These are phyloP conservation scores for Coleophora deauratella DNA, from an alignment of 2,888 invertebrate genomes.

Conservation along the genomic window DNA sequence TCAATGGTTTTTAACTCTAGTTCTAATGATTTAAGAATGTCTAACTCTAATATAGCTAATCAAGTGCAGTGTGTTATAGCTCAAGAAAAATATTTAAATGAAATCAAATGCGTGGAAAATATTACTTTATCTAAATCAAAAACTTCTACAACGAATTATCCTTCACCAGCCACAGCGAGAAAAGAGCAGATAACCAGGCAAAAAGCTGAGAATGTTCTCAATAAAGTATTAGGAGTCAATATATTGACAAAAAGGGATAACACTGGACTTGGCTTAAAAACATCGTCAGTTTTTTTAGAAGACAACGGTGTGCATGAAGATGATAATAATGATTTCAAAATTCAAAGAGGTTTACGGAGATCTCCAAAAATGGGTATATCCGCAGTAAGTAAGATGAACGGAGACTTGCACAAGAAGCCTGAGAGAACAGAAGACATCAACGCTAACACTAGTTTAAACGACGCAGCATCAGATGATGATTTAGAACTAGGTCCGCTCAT, in stretches of 20 bases:
- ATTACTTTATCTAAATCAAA: conserved; percentile 60
- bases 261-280: conserved; percentile 54
- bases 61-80: conserved; percentile 70
- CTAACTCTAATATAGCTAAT: conserved; percentile 62
- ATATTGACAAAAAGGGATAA: conserved; percentile 61
- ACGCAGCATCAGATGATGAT: conserved; percentile 71
- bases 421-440: conserved; percentile 50
- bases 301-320: conserved; percentile 59
- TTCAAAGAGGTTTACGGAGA: conserved; percentile 55
- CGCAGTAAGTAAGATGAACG: conserved; percentile 65
- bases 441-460: conserved; percentile 39
- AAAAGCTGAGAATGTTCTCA: conserved; percentile 64
- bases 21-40: conserved; percentile 65
- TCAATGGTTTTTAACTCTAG: conserved; percentile 72
- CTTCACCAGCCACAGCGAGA: conserved; percentile 51
- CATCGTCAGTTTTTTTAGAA: conserved; percentile 63
- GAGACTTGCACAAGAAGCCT: conserved; percentile 62
- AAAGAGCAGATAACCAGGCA: conserved; percentile 63
- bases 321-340: conserved; percentile 50
- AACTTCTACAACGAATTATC: conserved; percentile 36
- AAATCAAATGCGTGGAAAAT: conserved; percentile 66
- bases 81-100: conserved; percentile 67
- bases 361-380: conserved; percentile 66
- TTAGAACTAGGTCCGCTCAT: conserved; percentile 77
- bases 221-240: conserved; percentile 66